Conservation (phyloP, 2,113 vertebrate species). For the Scytalopus superciliaris region DNA sequence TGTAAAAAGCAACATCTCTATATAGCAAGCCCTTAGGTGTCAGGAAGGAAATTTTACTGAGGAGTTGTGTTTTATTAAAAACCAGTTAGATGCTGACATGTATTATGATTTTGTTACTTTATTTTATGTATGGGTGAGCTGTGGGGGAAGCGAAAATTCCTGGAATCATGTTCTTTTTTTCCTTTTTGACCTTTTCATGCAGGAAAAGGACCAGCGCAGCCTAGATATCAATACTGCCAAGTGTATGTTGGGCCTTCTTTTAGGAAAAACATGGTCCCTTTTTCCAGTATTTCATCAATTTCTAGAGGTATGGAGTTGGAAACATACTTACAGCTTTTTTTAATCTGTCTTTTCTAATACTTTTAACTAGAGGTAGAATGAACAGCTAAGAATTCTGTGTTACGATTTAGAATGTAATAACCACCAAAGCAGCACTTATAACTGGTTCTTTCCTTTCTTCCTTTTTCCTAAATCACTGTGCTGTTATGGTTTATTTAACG, state of each 20-base stretch:
- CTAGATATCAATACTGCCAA: constrained; percentile 99
- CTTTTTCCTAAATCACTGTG: background rate
- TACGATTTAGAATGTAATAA: background rate
- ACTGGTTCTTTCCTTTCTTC: background rate
- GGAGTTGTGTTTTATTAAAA: background rate
- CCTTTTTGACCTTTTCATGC: constrained; percentile 32
- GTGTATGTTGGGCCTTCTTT: constrained; percentile 97
- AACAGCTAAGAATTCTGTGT: background rate
- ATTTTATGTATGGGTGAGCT: background rate
- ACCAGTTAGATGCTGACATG: background rate
- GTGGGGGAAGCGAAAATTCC: background rate
- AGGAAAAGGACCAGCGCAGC: constrained; percentile 99
- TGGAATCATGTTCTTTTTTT: background rate
- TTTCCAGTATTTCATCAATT: constrained; percentile 99
- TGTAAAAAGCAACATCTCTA: background rate
- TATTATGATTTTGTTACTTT: background rate
- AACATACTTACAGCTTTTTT: background rate
- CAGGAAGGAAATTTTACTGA: background rate
- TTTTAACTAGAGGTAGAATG: background rate
- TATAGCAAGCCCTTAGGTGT: background rate
- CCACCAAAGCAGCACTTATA: background rate
- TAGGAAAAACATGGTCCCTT: constrained; percentile 98
- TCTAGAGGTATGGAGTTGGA: constrained; percentile 86
- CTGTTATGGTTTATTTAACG: background rate
- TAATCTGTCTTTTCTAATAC: background rate